A percentile compares a stretch with the other conserved stretches of the same genome.
Conservation (phyloP, 2,113 vertebrate genomes). For the Macrotus californicus region DNA sequence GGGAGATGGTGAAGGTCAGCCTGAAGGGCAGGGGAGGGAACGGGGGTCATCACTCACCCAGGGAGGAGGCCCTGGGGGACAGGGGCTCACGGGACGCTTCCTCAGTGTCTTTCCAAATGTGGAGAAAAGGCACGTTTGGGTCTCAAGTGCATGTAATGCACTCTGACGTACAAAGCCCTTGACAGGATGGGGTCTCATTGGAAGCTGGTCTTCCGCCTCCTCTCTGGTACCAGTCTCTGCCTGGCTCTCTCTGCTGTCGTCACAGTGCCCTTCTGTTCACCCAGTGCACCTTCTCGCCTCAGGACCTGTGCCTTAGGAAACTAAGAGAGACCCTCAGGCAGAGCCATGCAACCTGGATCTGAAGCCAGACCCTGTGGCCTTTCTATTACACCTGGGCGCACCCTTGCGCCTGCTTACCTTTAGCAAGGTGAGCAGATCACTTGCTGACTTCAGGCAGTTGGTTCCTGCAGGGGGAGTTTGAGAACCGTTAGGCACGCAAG, state of each 20-base stretch:
- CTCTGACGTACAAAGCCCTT: neutral
- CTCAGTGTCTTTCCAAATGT: neutral
- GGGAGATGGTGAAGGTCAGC: neutral
- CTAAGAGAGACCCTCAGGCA: neutral
- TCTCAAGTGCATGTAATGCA: neutral
- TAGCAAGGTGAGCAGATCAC: neutral
- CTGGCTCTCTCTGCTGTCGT: neutral
- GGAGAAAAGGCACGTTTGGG: neutral
- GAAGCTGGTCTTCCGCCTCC: neutral
- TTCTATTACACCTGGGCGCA: neutral
- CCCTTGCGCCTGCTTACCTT: neutral
- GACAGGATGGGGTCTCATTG: neutral
- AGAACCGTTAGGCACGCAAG: neutral
- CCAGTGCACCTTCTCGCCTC: neutral
- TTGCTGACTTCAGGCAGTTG: neutral
- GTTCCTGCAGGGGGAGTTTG: neutral
- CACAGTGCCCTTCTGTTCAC: neutral
- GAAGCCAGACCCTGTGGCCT: neutral
- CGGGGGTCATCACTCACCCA: neutral
- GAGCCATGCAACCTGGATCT: neutral
- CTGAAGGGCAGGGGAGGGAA: neutral
- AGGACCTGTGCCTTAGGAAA: neutral
- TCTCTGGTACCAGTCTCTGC: neutral
- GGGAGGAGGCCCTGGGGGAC: neutral
- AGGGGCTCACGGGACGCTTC: neutral